Evolutionary conservation across 2,113 vertebrate genomes (phyloP).

Genomic region (Oncorhynchus keta): DNA sequence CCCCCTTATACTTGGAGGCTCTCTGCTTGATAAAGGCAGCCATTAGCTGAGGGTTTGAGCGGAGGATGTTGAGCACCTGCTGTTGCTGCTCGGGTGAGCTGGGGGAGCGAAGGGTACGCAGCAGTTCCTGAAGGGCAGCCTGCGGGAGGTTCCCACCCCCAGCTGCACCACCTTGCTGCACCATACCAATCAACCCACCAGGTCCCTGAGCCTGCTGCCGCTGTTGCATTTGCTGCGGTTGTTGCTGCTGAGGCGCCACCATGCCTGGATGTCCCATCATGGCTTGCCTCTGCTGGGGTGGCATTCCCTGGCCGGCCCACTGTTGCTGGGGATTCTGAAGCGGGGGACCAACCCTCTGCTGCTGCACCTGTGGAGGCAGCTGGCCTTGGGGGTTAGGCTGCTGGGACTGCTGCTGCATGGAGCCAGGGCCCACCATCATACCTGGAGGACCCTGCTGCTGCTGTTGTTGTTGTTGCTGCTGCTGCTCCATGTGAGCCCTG

Average conservation of each 20-base stretch:
- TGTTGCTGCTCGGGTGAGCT: constrained; percentile 77
- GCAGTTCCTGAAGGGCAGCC: constrained; percentile 67
- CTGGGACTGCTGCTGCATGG: constrained; percentile 63
- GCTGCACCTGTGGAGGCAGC: constrained; percentile 63
- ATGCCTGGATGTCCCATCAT: constrained; percentile 85
- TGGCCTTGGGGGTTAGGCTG: constrained; percentile 60
- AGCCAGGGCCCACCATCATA: constrained; percentile 72
- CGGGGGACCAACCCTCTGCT: constrained; percentile 74
- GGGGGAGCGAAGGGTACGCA: constrained; percentile 42
- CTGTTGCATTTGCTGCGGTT: constrained; percentile 73
- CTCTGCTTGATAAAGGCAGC: constrained; percentile 88
- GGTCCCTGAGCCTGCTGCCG: constrained; percentile 78
- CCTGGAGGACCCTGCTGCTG: constrained; percentile 63
- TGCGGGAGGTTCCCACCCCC: constrained; percentile 61
- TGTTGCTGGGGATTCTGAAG: constrained; percentile 69
- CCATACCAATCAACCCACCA: constrained; percentile 75
- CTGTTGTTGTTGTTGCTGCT: constrained; percentile 73
- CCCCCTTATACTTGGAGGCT: constrained; percentile 79
- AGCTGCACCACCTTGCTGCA: constrained; percentile 76
- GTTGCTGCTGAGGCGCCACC: constrained; percentile 74
- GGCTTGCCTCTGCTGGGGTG: constrained; percentile 80
- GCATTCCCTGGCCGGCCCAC: constrained; percentile 67
- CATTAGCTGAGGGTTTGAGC: constrained; percentile 86
- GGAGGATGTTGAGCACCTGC: constrained; percentile 83
- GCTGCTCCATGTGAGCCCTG: constrained; percentile 66